These are phyloP conservation scores for Melanotaenia duboulayi DNA, from an alignment of 2,113 vertebrate genomes.

Conservation along the genomic window DNA sequence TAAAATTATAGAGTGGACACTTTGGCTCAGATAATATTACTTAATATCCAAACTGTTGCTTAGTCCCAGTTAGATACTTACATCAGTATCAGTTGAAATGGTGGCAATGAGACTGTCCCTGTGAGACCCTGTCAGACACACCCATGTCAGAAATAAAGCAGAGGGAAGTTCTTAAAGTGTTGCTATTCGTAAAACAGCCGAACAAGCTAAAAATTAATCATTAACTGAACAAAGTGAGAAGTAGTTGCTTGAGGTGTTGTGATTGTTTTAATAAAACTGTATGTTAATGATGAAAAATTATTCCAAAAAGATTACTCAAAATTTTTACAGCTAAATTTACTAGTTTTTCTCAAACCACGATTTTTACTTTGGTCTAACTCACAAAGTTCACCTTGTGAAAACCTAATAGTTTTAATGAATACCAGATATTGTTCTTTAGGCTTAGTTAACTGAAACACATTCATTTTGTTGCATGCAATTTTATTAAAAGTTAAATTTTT, in stretches of 20 bases:
- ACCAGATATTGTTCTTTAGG: no score
- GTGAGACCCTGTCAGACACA: neutral
- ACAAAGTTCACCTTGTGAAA: no score
- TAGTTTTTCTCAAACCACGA: no score
- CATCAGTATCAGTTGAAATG: neutral
- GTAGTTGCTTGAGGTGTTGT: neutral
- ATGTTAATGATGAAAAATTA: neutral
- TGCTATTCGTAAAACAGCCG: neutral
- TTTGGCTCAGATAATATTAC: neutral
- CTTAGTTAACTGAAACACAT: no score
- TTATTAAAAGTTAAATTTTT: no score
- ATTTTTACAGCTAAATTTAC: no score
- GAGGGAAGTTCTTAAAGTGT: neutral
- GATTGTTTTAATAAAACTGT: neutral
- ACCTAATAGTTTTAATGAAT: no score
- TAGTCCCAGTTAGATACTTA: neutral
- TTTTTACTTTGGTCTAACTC: no score
- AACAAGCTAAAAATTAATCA: constrained; percentile 1
- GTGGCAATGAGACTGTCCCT: neutral
- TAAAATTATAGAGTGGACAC: neutral
- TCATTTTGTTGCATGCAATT: no score
- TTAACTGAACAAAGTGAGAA: neutral
- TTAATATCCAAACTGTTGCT: neutral
- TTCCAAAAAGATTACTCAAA: no score
- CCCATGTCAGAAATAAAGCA: neutral